phyloP scores from a whole-genome alignment of 2,113 vertebrate species.

The Campylomormyrus numenius region DNA sequence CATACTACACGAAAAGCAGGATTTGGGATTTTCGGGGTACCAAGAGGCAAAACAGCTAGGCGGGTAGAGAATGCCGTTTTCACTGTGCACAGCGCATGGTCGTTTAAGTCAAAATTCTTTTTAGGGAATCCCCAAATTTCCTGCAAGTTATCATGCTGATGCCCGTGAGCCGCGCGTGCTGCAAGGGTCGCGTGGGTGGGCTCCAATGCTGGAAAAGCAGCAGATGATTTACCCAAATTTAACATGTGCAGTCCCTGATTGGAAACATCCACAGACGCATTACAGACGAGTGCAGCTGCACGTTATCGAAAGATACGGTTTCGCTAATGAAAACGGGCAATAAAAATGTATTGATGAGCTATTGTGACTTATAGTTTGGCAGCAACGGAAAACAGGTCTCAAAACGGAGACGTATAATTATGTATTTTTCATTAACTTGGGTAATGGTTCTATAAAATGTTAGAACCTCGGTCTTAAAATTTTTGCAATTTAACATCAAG shows the following conservation, averaged over 20 bases:
- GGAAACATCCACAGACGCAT: conserved; percentile 51
- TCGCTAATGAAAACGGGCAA: conserved; percentile 36
- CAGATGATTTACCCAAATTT: conserved; percentile 61
- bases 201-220: conserved; percentile 54
- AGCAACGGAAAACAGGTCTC: neutral
- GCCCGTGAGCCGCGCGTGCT: conserved; percentile 43
- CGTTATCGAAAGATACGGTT: conserved; percentile 33
- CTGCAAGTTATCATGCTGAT: conserved; percentile 61
- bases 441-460: neutral
- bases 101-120: conserved; percentile 62
- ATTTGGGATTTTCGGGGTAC: conserved; percentile 44
- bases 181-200: conserved; percentile 58
- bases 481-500: neutral
- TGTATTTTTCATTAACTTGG: neutral
- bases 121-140: conserved; percentile 63
- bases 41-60: conserved; percentile 39
- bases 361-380: neutral
- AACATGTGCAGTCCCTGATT: conserved; percentile 63
- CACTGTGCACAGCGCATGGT: conserved; percentile 47
- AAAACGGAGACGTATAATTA: neutral
- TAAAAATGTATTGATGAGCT: neutral
- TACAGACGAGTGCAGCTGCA: conserved; percentile 29
- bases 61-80: conserved; percentile 27
- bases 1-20: conserved; percentile 29
- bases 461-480: neutral